Base-by-base conservation (phyloP, 1,140 invertebrate genomes). In the Heterodera schachtii region DNA sequence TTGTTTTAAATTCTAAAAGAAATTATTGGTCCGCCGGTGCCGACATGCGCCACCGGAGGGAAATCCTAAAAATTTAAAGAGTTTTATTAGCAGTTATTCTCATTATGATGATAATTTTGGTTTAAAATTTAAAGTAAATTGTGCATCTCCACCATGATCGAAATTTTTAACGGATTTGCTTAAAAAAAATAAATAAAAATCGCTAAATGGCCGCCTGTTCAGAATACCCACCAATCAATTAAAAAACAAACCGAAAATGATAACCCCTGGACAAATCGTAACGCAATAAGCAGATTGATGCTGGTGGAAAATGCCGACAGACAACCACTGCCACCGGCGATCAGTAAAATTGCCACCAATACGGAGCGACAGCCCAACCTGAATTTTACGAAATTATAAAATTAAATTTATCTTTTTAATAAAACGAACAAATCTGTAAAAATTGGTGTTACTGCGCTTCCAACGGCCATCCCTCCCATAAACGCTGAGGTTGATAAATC, bases 251-350 rank as follows among this genome's bases (percentile, higher is more conserved):
- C 81, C 6, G 83, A 69, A 43, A 86, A 84, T 43, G 82, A 77
- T 8, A 84, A 19, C 6, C 83, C 83, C 69, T 84, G 83, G 3
- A 78, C 41, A 70, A 84, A 86, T 8, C 83, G 85, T n/a, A 86
- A 44, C 11, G 73, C 46, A 57, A 79, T 82, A 46, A 84, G 84
- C n/a, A 71, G 52, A 52, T 75, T 86, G 46, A 84, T 86, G 64
- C 84, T 80, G 0, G 84, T 80, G 43, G 82, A 67, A 43, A 84
- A 57, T 41, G 81, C 69, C 6, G 81, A 82, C 57, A 76, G 44
- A 75, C 69, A 74, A 3, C 81, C 81, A 13, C 49, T 47, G 19
- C 73, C 31, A n/a, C 81, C 81, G 41, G 75, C 66, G 4, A 44
- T 49, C 41, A 31, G 21, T 46, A 82, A 67, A 41, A 43, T 69